Evolutionary conservation across 64 coral and sea anemone genomes (phyloP), one percentile per base, ranked within the genome.

Genomic region (Dendronephthya gigantea): DNA sequence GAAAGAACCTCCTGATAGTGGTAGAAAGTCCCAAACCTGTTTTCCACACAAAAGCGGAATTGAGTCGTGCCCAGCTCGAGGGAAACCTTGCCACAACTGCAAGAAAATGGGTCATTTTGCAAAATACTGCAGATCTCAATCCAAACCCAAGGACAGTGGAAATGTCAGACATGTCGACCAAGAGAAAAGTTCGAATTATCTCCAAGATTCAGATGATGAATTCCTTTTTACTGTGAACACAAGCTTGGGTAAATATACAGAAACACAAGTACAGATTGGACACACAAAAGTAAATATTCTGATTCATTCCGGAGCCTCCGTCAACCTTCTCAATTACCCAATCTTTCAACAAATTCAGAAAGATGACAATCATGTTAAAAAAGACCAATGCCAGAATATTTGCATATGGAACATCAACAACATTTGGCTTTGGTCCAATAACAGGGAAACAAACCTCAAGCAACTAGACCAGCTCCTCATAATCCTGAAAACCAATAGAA

Each of bases 31-130:
- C 3, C 68, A 74, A 74, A 74, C 32, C 32, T 74, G 68, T 74
- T 74, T 74, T 27, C 68, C 68, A 74, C 68, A 74, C 68, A 74
- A 74, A 74, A 29, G 1, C 14, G 68, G 68, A 12, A 74, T 74
- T 17, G n/a, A 74, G 32, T 74, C 68, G 10, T 74, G 68, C 68
- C 68, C 68, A 30, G 68, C 33, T 74, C n/a, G 17, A 74, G 68
- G 68, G 68, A 74, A 74, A 28, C 31, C 2, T 35, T 74, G 68
- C 33, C 68, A 74, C 33, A 74, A 27, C 31, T 74, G 68, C 31
- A 17, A 35, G n/a, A 74, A 74, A 35, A 74, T 74, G 68, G 68
- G 68, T 30, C 68, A 74, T 74, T 74, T 74, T 74, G 68, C 68
- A 25, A 74, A 74, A 74, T 74, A 19, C 31, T 74, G 68, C 33